Evolutionary conservation across 1,140 invertebrate genomes (phyloP).

Genomic region (Dufourea novaeangliae): DNA sequence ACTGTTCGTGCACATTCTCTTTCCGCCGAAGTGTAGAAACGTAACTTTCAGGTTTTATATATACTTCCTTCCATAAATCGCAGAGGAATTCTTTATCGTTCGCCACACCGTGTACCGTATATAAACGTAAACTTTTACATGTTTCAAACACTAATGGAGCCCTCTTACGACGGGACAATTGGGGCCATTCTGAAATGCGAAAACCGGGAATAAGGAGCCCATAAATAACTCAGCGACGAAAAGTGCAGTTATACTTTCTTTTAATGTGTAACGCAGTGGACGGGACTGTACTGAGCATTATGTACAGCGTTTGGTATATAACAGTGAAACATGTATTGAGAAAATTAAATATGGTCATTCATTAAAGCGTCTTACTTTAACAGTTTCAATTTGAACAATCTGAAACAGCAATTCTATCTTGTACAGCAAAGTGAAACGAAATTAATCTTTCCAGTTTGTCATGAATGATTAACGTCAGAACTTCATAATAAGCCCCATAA

Average conservation of each 20-base stretch:
- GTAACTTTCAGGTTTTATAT: slow-evolving; percentile 25
- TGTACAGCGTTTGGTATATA: neutral
- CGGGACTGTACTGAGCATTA: too few species aligned
- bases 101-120: neutral
- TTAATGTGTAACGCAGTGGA: neutral
- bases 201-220: neutral
- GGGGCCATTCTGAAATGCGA: neutral
- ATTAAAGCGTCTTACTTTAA: neutral
- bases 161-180: neutral
- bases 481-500: too few species aligned
- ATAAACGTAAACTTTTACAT: slow-evolving; percentile 7
- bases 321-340: neutral
- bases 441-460: too few species aligned
- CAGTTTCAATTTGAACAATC: too few species aligned
- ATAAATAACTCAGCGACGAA: neutral
- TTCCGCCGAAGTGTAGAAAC: slow-evolving; percentile 1
- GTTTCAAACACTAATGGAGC: neutral
- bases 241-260: neutral
- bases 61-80: slow-evolving; percentile 20
- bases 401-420: too few species aligned
- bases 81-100: slow-evolving; percentile 29
- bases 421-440: too few species aligned
- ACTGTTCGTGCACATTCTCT: slow-evolving; percentile 12
- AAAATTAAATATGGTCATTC: neutral
- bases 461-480: too few species aligned